Evolutionary conservation across 2,797 vertebrate species (phyloP), one percentile per base, ranked within the genome.

Genomic region (Microctenopoma lineatum): DNA sequence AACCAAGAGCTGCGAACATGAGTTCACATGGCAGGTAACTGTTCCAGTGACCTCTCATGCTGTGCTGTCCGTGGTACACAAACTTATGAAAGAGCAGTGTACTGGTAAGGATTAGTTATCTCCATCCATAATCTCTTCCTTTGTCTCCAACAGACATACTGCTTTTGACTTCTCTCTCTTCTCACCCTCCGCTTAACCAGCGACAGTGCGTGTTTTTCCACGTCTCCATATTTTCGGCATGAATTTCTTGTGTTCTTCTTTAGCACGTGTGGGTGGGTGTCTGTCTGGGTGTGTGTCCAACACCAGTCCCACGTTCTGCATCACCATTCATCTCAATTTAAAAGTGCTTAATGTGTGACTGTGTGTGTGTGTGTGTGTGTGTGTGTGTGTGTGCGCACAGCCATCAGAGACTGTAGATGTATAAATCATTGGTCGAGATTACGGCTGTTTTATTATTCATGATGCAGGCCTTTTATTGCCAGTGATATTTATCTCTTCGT

Each of bases 371-470:
- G 21, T 89, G 81, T 21, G 21, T 21, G 21, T 21, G 21, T 21
- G 21, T 89, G 81, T 52, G 55, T 27, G 60, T 75, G 75, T 42
- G 51, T 44, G 79, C 85, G 82, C 72, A 80, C 48, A 48, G 67
- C 86, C 89, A 89, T 93, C 91, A 91, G 85, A 61, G 89, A 79
- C 87, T 82, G 89, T 90, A 86, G 87, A 91, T 90, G 88, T 92
- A 94, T 95, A 94, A 94, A 94, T 94, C 94, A 94, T 83, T 83
- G 90, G 87, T 84, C 66, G 84, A 87, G 91, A 94, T 94, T 93
- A 93, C 87, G 81, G 86, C 90, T 93, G 87, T 92, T 95, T 94
- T 93, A 94, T 94, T 94, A 94, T 94, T 94, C 94, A 95, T 95
- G 94, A 94, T 92, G 87, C 90, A 61, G 80, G 87, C 89, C 92